These are phyloP conservation scores for Microtus montanus DNA, from an alignment of 2,113 vertebrate genomes.

Conservation along the genomic window DNA sequence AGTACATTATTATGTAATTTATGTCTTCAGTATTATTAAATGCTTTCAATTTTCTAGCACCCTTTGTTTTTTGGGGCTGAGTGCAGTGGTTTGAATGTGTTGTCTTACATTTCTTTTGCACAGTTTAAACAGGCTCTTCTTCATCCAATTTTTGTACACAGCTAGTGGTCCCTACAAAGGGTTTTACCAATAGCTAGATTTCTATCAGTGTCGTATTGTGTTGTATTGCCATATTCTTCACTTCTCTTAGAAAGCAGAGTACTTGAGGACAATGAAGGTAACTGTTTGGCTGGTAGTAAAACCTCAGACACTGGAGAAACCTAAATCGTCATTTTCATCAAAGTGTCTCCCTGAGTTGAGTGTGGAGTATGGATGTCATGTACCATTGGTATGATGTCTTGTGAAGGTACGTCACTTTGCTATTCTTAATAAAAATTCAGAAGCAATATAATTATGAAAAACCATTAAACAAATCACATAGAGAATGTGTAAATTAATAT, in stretches of 20 bases:
- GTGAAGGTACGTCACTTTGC: neutral
- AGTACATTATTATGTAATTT: neutral
- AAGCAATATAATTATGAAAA: neutral
- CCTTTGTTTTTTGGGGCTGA: neutral
- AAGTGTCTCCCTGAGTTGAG: neutral
- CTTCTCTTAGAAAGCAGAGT: neutral
- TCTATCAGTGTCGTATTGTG: neutral
- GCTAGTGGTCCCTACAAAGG: neutral
- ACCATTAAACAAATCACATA: neutral
- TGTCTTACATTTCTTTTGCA: neutral
- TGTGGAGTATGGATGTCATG: accelerated
- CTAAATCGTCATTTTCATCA: neutral
- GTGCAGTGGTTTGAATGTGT: neutral
- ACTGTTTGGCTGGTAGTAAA: neutral
- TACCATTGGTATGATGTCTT: accelerated
- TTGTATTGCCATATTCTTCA: neutral
- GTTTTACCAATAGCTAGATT: neutral
- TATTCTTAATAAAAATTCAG: neutral
- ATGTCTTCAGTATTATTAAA: neutral
- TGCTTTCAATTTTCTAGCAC: neutral
- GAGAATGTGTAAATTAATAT: neutral
- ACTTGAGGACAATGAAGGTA: neutral
- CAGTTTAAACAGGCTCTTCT: neutral
- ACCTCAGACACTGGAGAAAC: neutral
- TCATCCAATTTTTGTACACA: neutral